Percentiles rank a stretch among this genome's conserved stretches.
Conservation (phyloP, 37 sponge, comb jelly and placozoan species). For the Chondrosia reniformis region DNA sequence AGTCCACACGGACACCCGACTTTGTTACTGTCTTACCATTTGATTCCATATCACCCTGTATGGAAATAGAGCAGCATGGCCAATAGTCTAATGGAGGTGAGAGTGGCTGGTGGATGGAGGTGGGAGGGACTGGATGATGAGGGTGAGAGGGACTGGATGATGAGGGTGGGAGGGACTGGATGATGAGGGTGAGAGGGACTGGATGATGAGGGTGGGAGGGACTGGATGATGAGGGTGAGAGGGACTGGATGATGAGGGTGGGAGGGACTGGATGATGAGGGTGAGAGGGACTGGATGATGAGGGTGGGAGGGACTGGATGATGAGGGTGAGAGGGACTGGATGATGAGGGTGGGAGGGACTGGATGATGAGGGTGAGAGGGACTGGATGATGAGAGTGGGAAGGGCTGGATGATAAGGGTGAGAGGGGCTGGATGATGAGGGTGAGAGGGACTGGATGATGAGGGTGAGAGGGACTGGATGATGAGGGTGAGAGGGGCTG, state of each 20-base stretch:
- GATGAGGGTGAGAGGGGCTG: not conserved
- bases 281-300: not conserved
- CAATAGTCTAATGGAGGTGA: not conserved
- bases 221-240: not conserved
- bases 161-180: no score
- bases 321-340: not conserved
- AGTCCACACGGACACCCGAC: conserved; percentile 66
- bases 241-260: not conserved
- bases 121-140: not conserved
- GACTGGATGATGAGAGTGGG: not conserved
- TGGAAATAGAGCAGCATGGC: not conserved
- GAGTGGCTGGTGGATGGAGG: not conserved
- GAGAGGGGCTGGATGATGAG: no score
- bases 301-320: not conserved
- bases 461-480: not conserved
- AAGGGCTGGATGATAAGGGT: not conserved
- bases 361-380: not conserved
- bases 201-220: not conserved
- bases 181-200: no score
- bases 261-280: not conserved
- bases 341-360: not conserved
- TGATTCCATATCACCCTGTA: conserved; percentile 97
- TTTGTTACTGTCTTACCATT: conserved; percentile 92
- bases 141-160: not conserved
- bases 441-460: not conserved